Evolutionary conservation across 2,113 vertebrate species (phyloP), one percentile per base, ranked within the genome.

Genomic region (Struthio camelus): DNA sequence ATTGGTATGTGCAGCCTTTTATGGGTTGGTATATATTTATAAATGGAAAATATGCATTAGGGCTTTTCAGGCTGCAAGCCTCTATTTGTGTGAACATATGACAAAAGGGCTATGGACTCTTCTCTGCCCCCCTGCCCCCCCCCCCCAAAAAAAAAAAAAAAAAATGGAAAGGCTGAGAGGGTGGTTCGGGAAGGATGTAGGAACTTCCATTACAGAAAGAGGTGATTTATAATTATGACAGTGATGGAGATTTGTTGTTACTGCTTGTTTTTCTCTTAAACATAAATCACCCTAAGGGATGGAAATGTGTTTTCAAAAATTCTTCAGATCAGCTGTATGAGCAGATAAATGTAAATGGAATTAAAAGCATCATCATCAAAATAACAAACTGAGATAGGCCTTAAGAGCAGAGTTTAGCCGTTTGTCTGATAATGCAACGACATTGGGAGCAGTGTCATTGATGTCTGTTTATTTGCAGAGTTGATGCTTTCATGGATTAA

Each of bases 121-220:
- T 51, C n/a, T n/a, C n/a, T n/a, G n/a, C n/a, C n/a, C n/a, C n/a
- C n/a, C n/a, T n/a, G n/a, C n/a, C n/a, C n/a, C n/a, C n/a, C n/a
- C n/a, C n/a, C n/a, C n/a, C n/a, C n/a, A n/a, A n/a, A n/a, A n/a
- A n/a, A n/a, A n/a, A n/a, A n/a, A n/a, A n/a, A n/a, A n/a, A n/a
- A n/a, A n/a, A n/a, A n/a, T n/a, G 59, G 61, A 44, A 32, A 54
- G 67, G 25, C 50, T 5, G 2, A 34, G 72, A 82, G 79, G 54
- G 83, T 90, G 54, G 59, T 79, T 92, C 91, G 80, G 80, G 91
- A 91, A 96, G 51, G 82, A 85, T 72, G 40, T 59, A 61, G 66
- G 58, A 75, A 62, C 91, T 95, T 84, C 66, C 36, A 72, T 51
- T 71, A 36, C 3, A 12, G 89, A 89, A 76, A 50, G 18, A 66